phyloP scores from a whole-genome alignment of 2,888 invertebrate genomes.

The Tuberolachnus salignus region DNA sequence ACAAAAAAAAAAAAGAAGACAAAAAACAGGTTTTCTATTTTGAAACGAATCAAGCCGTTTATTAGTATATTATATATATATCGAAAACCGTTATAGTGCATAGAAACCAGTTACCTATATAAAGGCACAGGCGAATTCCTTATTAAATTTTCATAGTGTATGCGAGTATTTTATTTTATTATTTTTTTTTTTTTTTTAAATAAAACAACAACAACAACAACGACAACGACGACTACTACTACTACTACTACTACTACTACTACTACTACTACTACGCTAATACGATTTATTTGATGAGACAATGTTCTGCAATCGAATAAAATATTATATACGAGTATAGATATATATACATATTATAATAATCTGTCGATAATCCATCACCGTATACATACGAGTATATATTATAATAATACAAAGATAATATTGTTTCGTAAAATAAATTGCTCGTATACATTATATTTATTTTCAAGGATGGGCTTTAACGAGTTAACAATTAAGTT shows the following conservation, averaged over 20 bases:
- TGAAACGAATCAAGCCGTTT: slow-evolving; percentile 37
- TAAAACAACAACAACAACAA: background rate
- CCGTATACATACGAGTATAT: too few species aligned
- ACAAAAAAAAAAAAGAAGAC: too few species aligned
- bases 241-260: too few species aligned
- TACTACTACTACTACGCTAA: too few species aligned
- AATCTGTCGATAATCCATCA: background rate
- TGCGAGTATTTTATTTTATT: too few species aligned
- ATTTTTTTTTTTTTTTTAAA: background rate
- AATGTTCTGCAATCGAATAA: slow-evolving; percentile 15
- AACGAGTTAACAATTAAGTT: too few species aligned
- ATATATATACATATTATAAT: background rate
- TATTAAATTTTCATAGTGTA: background rate
- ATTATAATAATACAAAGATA: too few species aligned
- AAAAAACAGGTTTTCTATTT: slow-evolving; percentile 40
- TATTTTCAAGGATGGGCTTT: too few species aligned
- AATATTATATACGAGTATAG: background rate
- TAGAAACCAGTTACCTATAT: slow-evolving; percentile 42
- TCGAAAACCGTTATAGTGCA: slow-evolving; percentile 22
- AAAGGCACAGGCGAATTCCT: slow-evolving; percentile 39
- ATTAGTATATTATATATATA: slow-evolving; percentile 16
- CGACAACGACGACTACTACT: too few species aligned
- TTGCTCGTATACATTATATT: background rate
- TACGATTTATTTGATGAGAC: slow-evolving; percentile 7
- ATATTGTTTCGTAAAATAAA: background rate